Conservation (phyloP, 64 coral and sea anemone species). For the Cladopsammia gracilis region DNA sequence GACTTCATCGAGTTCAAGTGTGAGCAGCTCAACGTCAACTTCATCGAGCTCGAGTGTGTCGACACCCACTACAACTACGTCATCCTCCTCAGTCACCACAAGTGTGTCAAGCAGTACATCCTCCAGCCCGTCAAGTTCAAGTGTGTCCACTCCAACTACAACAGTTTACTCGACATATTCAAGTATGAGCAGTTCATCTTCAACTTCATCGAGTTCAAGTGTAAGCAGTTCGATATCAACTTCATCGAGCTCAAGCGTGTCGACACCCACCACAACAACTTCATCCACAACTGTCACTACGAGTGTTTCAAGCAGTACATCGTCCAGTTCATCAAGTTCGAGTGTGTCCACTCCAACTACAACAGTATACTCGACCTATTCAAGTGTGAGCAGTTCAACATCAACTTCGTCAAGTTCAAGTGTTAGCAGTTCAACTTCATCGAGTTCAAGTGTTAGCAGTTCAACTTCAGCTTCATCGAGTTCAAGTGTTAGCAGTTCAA, state of each 20-base stretch:
- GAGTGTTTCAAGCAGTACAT: constrained; percentile 1
- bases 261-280: neutral
- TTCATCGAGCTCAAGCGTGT: neutral
- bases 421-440: too few species aligned
- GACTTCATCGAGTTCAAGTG: neutral
- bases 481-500: too few species aligned
- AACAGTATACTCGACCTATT: neutral
- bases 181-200: neutral
- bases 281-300: neutral
- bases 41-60: neutral
- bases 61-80: neutral
- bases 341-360: constrained; percentile 60
- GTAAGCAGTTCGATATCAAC: constrained; percentile 31
- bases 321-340: constrained; percentile 8
- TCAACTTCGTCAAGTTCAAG: constrained; percentile 5
- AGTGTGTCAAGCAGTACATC: neutral
- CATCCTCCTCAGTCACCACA: neutral
- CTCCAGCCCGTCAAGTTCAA: neutral
- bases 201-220: constrained; percentile 18
- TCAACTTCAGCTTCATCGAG: neutral
- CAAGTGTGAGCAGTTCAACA: constrained; percentile 34
- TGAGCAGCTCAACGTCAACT: neutral
- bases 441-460: neutral
- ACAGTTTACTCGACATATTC: neutral
- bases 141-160: neutral